Base-by-base conservation (phyloP, 2,888 invertebrate genomes). In the Artemia sinica region DNA sequence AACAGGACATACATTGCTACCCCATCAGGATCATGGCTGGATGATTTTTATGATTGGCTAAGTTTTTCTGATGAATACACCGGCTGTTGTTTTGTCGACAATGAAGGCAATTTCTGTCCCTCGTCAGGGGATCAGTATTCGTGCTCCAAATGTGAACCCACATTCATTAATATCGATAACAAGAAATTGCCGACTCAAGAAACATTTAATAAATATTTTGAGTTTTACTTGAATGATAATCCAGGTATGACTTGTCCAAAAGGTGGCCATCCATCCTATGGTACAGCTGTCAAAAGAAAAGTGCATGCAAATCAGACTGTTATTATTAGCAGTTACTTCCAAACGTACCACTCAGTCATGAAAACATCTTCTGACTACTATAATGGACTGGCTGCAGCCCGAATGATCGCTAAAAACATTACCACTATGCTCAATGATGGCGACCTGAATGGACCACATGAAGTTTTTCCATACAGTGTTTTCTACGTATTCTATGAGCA, bases 401-500 rank as follows among this genome's bases (percentile, higher is more conserved):
- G 91, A 72, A 79, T 82, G 69, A 81, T 95, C 10, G 85, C 89
- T 12, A 81, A 81, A 0, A 88, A 89, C 75, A 85, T 96, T 67
- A 87, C 89, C 0, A 75, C 75, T 12, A 85, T 85, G 73, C 79
- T 96, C 14, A 83, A 86, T 72, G 76, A 10, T 58, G 58, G 58
- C 14, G 58, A 58, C 18, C 58, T 10, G 18, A 58, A 58, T 18
- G 58, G 58, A 8, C 58, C 58, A 8, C 58, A 58, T 9, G 14
- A 58, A 9, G 58, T 96, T 0, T 93, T 92, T 76, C 89, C 95
- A 0, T 95, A 95, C 78, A 87, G 92, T 72, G 81, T 94, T 0
- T 93, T 92, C 79, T 96, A 94, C 76, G 92, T 96, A 0, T 97
- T 82, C 78, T 97, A 89, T 76, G 96, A 97, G 76, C 96, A 96